Conservation (phyloP, 2,888 invertebrate genomes). For the Fragum sueziense region DNA sequence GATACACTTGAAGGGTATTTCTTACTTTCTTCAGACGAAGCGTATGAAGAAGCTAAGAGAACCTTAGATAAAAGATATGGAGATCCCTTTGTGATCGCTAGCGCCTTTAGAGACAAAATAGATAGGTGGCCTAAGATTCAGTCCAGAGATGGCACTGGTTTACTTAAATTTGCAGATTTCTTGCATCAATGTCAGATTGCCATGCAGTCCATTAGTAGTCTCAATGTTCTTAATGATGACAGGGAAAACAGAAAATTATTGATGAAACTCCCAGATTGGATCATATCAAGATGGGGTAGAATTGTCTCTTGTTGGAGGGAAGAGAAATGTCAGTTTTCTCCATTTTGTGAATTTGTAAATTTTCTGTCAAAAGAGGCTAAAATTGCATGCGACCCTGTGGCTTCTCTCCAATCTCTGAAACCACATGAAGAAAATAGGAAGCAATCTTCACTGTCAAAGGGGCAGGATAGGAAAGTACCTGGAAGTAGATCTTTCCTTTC, state of each 20-base stretch:
- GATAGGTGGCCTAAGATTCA: constrained; percentile 48
- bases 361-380: constrained; percentile 47
- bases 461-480: neutral
- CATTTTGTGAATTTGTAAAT: constrained; percentile 37
- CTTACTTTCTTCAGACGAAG: constrained; percentile 19
- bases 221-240: constrained; percentile 37
- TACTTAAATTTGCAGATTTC: constrained; percentile 38
- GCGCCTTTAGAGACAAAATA: constrained; percentile 52
- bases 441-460: neutral
- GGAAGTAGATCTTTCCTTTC: neutral
- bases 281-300: constrained; percentile 32
- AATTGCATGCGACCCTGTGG: constrained; percentile 56
- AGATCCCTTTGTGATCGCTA: constrained; percentile 33
- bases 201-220: constrained; percentile 17
- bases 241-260: constrained; percentile 51
- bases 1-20: constrained; percentile 18
- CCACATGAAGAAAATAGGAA: neutral
- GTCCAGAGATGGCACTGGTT: constrained; percentile 23
- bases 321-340: constrained; percentile 20
- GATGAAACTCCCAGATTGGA: constrained; percentile 46
- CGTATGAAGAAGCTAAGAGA: constrained; percentile 45
- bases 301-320: constrained; percentile 29
- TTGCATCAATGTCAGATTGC: constrained; percentile 37
- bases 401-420: constrained; percentile 35
- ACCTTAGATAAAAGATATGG: constrained; percentile 51